Conservation (phyloP, 2,113 vertebrate species). For the Tachycineta bicolor region DNA sequence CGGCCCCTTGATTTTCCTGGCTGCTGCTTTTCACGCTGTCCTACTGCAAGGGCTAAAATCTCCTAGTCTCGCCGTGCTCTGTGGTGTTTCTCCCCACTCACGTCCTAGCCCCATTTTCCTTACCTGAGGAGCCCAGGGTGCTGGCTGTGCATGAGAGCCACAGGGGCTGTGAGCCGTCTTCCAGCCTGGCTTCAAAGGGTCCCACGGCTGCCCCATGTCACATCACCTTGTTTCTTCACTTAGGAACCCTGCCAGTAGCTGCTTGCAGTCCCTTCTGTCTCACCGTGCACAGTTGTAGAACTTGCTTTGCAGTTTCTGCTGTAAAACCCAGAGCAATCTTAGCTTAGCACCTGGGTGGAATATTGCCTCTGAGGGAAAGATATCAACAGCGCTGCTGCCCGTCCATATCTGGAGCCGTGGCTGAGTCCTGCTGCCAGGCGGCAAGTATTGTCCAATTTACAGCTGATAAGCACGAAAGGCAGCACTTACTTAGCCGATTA, state of each 20-base stretch:
- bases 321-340: not conserved
- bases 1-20: not conserved
- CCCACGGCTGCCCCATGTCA: accelerated
- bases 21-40: not conserved
- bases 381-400: not conserved
- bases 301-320: not conserved
- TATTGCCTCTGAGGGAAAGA: not conserved
- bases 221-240: accelerated
- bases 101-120: not conserved
- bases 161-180: not conserved
- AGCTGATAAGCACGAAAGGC: not conserved
- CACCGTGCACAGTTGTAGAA: accelerated
- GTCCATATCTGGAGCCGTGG: not conserved
- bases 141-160: not conserved
- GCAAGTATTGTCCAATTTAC: not conserved
- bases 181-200: not conserved
- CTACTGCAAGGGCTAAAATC: accelerated
- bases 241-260: not conserved
- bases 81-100: not conserved
- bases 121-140: not conserved
- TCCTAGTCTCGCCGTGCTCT: not conserved
- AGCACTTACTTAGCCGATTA: slow-evolving; percentile 9
- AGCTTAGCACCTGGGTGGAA: not conserved
- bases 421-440: not conserved
- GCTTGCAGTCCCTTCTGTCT: not conserved